A percentile compares a stretch with the other conserved stretches of the same genome.
phyloP scores from a whole-genome alignment of 2,797 vertebrate species.

The Thaleichthys pacificus region DNA sequence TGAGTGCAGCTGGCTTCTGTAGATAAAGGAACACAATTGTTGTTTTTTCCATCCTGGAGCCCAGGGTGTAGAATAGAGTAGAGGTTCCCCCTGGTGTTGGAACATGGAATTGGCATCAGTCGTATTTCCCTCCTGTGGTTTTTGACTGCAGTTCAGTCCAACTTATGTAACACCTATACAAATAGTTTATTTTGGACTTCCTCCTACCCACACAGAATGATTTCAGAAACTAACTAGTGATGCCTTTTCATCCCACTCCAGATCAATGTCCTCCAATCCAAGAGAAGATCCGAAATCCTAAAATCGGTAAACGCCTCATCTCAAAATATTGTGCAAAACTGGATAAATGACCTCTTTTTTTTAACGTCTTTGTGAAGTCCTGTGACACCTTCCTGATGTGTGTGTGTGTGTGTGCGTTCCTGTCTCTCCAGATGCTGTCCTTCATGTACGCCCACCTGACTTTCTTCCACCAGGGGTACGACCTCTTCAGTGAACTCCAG shows the following conservation, averaged over 20 bases:
- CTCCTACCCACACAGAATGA: background rate
- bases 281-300: slow-evolving; percentile 95
- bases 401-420: background rate
- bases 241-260: slow-evolving; percentile 48
- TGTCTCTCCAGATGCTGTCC: slow-evolving; percentile 86
- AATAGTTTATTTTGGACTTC: slow-evolving; percentile 11
- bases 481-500: slow-evolving; percentile 93
- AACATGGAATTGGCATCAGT: background rate
- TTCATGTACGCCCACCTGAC: slow-evolving; percentile 98
- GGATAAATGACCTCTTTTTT: background rate
- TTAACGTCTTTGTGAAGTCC: too few species aligned
- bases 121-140: too few species aligned
- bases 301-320: slow-evolving; percentile 84
- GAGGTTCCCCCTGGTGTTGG: slow-evolving; percentile 63
- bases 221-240: background rate
- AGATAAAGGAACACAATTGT: background rate
- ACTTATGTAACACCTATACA: too few species aligned
- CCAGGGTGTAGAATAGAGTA: background rate
- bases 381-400: background rate
- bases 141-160: too few species aligned
- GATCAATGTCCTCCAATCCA: slow-evolving; percentile 98
- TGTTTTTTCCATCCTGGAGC: background rate
- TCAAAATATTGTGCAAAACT: background rate
- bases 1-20: background rate
- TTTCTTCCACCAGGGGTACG: slow-evolving; percentile 99